phyloP scores from a whole-genome alignment of 2,113 vertebrate genomes.

The Triplophysa tibetana region DNA sequence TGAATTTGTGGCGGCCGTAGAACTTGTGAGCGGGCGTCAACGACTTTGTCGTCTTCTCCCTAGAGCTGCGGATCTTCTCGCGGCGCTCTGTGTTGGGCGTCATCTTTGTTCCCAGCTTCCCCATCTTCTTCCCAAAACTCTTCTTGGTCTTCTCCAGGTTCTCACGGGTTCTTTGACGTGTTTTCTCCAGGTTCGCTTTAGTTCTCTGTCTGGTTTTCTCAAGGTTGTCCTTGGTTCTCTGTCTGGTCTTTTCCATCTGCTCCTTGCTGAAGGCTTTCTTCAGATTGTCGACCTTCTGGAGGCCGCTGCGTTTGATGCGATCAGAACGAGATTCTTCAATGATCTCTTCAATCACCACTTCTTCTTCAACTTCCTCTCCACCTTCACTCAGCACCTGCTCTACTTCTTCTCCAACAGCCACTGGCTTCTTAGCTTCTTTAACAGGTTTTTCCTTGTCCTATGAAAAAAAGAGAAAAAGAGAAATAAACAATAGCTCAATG shows the following conservation, averaged over 20 bases:
- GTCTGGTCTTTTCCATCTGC: constrained; percentile 88
- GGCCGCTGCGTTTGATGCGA: constrained; percentile 87
- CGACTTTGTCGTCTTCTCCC: constrained; percentile 92
- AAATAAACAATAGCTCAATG: neutral
- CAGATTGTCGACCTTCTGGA: constrained; percentile 90
- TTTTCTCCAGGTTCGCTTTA: constrained; percentile 94
- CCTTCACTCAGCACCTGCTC: constrained; percentile 70
- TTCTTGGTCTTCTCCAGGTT: constrained; percentile 95
- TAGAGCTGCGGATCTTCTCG: constrained; percentile 88
- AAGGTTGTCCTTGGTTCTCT: constrained; percentile 91
- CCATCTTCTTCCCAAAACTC: constrained; percentile 92
- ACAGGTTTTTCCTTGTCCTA: constrained; percentile 60
- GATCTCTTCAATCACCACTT: constrained; percentile 91
- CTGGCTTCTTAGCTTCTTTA: constrained; percentile 78
- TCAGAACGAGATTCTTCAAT: constrained; percentile 92
- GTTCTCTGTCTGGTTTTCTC: constrained; percentile 92
- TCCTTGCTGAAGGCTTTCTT: constrained; percentile 98
- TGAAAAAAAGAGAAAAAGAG: neutral
- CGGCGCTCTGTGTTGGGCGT: constrained; percentile 87
- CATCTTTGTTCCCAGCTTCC: constrained; percentile 90
- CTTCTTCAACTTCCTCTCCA: constrained; percentile 77
- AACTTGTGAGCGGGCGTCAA: constrained; percentile 87
- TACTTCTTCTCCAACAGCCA: constrained; percentile 66
- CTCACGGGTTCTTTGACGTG: constrained; percentile 86
- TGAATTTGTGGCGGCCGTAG: constrained; percentile 87